phyloP scores from a whole-genome alignment of 1,140 invertebrate genomes.

The Zaprionus taronus region DNA sequence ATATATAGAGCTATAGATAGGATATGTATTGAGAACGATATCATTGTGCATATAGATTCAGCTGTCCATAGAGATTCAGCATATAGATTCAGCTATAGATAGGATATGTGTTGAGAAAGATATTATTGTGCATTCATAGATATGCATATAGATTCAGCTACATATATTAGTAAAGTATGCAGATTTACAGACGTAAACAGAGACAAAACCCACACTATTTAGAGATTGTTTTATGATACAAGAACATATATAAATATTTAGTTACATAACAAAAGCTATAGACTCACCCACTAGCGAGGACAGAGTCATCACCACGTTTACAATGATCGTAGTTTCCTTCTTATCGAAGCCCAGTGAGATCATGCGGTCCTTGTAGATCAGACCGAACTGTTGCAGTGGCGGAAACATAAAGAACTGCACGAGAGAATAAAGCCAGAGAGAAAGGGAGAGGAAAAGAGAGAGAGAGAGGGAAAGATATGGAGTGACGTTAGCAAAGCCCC shows the following conservation, averaged over 20 bases:
- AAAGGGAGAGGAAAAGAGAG: conserved; percentile 31
- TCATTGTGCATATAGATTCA: too few relatives aligned
- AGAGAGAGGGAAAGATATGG: conserved; percentile 32
- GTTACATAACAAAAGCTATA: neutral
- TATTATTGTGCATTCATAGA: too few relatives aligned
- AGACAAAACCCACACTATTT: too few relatives aligned
- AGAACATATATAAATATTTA: neutral
- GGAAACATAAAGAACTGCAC: conserved; percentile 87
- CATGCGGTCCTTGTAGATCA: conserved; percentile 87
- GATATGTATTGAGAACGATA: too few relatives aligned
- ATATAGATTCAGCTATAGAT: too few relatives aligned
- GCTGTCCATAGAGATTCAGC: too few relatives aligned
- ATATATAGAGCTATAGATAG: too few relatives aligned
- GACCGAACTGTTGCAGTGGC: conserved; percentile 88
- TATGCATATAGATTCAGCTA: too few relatives aligned
- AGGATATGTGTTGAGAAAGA: too few relatives aligned
- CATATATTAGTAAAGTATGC: too few relatives aligned
- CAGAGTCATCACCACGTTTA: conserved; percentile 88
- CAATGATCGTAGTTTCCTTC: conserved; percentile 87
- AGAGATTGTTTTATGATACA: neutral
- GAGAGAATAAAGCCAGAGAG: neutral
- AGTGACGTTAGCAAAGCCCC: neutral
- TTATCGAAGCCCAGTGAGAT: conserved; percentile 86
- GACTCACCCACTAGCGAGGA: conserved; percentile 86
- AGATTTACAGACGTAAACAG: too few relatives aligned